Evolutionary conservation across 2,888 invertebrate genomes (phyloP).

Genomic region (Seira musarum): DNA sequence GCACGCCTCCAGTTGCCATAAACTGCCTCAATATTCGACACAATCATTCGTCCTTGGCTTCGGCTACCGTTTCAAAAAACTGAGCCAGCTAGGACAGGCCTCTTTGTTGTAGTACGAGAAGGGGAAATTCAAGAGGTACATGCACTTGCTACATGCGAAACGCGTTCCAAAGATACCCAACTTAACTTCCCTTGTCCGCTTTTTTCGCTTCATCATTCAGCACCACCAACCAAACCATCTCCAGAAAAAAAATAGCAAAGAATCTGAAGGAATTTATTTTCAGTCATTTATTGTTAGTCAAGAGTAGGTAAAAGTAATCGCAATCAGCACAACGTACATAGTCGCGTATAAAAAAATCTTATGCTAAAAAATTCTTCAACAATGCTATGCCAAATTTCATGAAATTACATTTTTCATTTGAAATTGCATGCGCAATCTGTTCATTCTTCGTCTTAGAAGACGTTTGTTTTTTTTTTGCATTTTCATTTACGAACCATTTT

Average conservation of each 20-base stretch:
- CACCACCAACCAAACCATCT: too few relatives aligned
- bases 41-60: conserved; percentile 5
- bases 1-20: conserved; percentile 40
- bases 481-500: too few relatives aligned
- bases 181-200: not conserved
- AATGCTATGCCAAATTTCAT: too few relatives aligned
- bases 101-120: not conserved
- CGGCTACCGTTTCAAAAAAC: not conserved
- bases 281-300: not conserved
- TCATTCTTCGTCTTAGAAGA: too few relatives aligned
- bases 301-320: not conserved
- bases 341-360: too few relatives aligned
- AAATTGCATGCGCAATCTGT: too few relatives aligned
- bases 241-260: too few relatives aligned
- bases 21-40: conserved; percentile 31
- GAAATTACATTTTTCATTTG: too few relatives aligned
- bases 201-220: not conserved
- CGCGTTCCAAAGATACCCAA: not conserved
- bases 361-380: too few relatives aligned
- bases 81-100: not conserved
- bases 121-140: not conserved
- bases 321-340: not conserved
- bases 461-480: too few relatives aligned
- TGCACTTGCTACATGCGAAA: not conserved
- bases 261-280: not conserved